phyloP scores from a whole-genome alignment of 2,888 invertebrate genomes.

The Bembecia ichneumoniformis region DNA sequence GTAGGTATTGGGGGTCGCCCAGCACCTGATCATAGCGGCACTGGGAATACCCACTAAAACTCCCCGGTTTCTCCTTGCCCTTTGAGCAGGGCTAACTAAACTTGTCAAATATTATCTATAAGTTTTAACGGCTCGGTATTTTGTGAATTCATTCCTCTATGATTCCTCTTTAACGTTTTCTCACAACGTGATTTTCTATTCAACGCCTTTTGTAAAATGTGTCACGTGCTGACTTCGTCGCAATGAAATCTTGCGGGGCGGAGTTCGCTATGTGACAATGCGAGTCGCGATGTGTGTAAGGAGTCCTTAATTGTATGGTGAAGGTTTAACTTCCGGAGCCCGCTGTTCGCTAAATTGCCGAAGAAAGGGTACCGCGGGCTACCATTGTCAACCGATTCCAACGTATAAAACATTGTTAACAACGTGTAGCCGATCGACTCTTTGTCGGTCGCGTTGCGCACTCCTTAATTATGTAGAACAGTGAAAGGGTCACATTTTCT shows the following conservation, averaged over 20 bases:
- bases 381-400: conserved; percentile 68
- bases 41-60: no score
- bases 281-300: conserved; percentile 54
- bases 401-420: conserved; percentile 62
- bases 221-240: conserved; percentile 55
- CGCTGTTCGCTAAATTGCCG: conserved; percentile 63
- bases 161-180: no score
- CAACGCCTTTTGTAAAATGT: conserved; percentile 16
- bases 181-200: no score
- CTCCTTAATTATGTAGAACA: conserved; percentile 69
- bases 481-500: conserved; percentile 72
- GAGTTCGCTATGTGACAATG: conserved; percentile 47
- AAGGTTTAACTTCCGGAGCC: conserved; percentile 59
- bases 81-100: no score
- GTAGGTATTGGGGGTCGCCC: no score
- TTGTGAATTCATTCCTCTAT: no score
- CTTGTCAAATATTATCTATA: no score
- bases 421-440: conserved; percentile 61
- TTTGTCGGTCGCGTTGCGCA: conserved; percentile 59
- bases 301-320: conserved; percentile 56
- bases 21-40: no score
- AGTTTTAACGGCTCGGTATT: no score
- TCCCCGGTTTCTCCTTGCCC: no score
- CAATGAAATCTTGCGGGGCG: conserved; percentile 51
- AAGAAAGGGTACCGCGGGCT: conserved; percentile 62